phyloP scores from a whole-genome alignment of 2,797 vertebrate genomes.

The Poliocrania exsul region DNA sequence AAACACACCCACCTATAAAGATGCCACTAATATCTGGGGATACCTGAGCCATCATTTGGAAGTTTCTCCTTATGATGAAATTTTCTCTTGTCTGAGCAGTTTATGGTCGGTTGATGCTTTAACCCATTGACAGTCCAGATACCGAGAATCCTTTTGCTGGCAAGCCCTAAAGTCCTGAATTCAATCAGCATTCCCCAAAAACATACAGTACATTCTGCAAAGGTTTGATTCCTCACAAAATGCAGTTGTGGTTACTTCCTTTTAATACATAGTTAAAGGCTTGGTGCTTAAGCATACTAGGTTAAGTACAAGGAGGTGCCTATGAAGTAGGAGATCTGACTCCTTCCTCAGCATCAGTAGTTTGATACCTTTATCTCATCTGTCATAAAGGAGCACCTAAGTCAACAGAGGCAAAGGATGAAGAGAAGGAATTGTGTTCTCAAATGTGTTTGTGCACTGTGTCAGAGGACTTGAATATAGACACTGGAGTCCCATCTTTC shows the following conservation, averaged over 20 bases:
- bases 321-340: background rate
- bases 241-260: background rate
- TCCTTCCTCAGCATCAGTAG: background rate
- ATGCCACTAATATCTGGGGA: background rate
- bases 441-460: background rate
- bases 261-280: background rate
- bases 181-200: background rate
- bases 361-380: background rate
- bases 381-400: background rate
- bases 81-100: background rate
- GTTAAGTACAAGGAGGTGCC: background rate
- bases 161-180: background rate
- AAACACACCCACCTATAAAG: background rate
- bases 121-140: background rate
- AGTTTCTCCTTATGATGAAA: background rate
- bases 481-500: background rate
- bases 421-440: background rate
- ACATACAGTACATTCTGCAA: accelerated
- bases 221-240: background rate
- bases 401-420: background rate
- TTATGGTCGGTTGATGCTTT: background rate
- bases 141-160: background rate
- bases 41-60: background rate
- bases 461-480: background rate
- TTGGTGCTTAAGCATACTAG: background rate